phyloP scores from a whole-genome alignment of 2,113 vertebrate species.

The Atherinomorus stipes region DNA sequence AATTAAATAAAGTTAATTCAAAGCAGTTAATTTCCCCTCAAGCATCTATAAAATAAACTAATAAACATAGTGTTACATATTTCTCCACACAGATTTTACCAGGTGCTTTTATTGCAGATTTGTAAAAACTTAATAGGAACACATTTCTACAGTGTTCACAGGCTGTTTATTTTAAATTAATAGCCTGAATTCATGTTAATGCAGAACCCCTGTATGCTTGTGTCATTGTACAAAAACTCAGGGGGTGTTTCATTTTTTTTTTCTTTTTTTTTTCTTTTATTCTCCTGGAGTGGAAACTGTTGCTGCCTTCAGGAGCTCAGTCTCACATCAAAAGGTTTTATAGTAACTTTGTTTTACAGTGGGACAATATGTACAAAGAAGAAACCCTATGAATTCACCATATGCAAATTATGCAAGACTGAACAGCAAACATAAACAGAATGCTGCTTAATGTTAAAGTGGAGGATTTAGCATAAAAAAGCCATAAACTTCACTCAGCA shows the following conservation, averaged over 20 bases:
- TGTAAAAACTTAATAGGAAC: neutral
- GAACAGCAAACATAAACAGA: too few relatives aligned
- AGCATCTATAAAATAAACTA: slow-evolving; percentile 8
- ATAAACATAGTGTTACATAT: neutral
- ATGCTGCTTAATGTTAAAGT: neutral
- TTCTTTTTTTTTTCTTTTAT: neutral
- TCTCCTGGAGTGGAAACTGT: neutral
- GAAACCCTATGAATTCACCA: too few relatives aligned
- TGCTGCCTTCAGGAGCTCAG: neutral
- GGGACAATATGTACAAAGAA: too few relatives aligned
- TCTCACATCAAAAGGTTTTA: neutral
- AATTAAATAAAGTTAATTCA: neutral
- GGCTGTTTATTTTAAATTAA: neutral
- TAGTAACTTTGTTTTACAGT: neutral
- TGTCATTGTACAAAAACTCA: too few relatives aligned
- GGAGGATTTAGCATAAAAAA: neutral
- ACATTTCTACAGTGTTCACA: neutral
- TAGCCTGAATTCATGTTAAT: neutral
- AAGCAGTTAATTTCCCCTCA: neutral
- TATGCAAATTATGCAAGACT: too few relatives aligned
- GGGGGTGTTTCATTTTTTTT: too few relatives aligned
- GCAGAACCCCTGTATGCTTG: neutral
- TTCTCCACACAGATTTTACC: neutral
- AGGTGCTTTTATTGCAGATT: neutral
- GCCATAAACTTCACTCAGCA: neutral